Evolutionary conservation across 2,888 invertebrate genomes (phyloP).

Genomic region (Drosophila imparisetae): DNA sequence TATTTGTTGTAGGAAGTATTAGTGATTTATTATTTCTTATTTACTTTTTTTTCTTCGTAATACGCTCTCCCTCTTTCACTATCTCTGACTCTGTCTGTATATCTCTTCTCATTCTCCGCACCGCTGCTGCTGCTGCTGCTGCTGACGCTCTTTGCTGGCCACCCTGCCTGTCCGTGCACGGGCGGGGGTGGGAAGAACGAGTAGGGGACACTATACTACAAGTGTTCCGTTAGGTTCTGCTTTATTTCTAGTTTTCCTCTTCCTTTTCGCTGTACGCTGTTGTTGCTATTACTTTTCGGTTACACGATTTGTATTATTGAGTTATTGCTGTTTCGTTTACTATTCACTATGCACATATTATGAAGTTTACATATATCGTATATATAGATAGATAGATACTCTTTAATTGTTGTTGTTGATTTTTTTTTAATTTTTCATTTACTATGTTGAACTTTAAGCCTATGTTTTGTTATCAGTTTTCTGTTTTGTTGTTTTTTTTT

Average conservation of each 20-base stretch:
- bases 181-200: background rate
- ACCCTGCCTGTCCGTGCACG: background rate
- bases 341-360: constrained; percentile 75
- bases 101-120: constrained; percentile 7
- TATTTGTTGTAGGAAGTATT: constrained; percentile 74
- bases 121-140: constrained; percentile 9
- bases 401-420: constrained; percentile 57
- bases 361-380: constrained; percentile 51
- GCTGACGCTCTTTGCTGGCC: constrained; percentile 7
- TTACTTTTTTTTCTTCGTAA: constrained; percentile 38
- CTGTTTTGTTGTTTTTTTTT: constrained; percentile 31
- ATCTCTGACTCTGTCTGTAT: constrained; percentile 4
- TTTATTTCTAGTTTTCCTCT: background rate
- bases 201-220: constrained; percentile 3
- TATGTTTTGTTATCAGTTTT: constrained; percentile 50
- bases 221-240: constrained; percentile 35
- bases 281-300: constrained; percentile 79
- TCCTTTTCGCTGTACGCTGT: constrained; percentile 68
- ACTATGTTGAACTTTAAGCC: constrained; percentile 74
- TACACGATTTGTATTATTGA: constrained; percentile 75
- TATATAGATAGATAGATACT: constrained; percentile 64
- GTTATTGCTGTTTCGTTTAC: constrained; percentile 79
- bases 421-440: constrained; percentile 51
- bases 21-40: constrained; percentile 67
- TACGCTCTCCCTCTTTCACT: constrained; percentile 20